These are phyloP conservation scores for Halictus quadricinctus DNA, from an alignment of 2,888 invertebrate genomes.

Conservation along the genomic window DNA sequence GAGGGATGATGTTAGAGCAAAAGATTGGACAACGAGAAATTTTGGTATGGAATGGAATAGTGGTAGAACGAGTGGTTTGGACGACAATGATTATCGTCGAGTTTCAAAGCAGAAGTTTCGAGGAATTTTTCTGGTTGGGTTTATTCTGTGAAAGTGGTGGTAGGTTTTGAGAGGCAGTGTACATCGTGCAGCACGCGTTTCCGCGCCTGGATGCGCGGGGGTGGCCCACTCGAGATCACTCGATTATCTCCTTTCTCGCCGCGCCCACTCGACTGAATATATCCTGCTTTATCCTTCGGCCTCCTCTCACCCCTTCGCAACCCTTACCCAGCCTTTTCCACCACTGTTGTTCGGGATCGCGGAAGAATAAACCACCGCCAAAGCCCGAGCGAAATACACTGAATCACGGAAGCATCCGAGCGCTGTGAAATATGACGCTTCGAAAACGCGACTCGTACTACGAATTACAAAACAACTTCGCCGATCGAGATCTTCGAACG, in stretches of 20 bases:
- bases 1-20: neutral
- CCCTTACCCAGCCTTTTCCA: neutral
- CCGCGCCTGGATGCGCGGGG: neutral
- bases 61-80: neutral
- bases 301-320: slow-evolving; percentile 1
- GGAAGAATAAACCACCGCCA: slow-evolving; percentile 20
- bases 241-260: slow-evolving; percentile 44
- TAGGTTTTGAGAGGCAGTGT: slow-evolving; percentile 5
- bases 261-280: slow-evolving; percentile 26
- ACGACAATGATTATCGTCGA: neutral
- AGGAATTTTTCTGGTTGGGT: neutral
- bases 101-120: neutral
- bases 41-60: neutral
- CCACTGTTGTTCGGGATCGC: slow-evolving; percentile 12
- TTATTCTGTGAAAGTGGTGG: neutral
- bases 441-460: neutral
- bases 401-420: neutral
- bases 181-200: neutral
- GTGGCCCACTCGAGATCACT: slow-evolving; percentile 42
- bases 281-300: slow-evolving; percentile 25
- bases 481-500: neutral
- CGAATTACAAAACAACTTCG: neutral
- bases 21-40: neutral
- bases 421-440: neutral
- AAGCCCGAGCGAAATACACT: slow-evolving; percentile 3